Evolutionary conservation across 2,888 invertebrate species (phyloP), one percentile per base, ranked within the genome.

Genomic region (Eurytoma adleriae): DNA sequence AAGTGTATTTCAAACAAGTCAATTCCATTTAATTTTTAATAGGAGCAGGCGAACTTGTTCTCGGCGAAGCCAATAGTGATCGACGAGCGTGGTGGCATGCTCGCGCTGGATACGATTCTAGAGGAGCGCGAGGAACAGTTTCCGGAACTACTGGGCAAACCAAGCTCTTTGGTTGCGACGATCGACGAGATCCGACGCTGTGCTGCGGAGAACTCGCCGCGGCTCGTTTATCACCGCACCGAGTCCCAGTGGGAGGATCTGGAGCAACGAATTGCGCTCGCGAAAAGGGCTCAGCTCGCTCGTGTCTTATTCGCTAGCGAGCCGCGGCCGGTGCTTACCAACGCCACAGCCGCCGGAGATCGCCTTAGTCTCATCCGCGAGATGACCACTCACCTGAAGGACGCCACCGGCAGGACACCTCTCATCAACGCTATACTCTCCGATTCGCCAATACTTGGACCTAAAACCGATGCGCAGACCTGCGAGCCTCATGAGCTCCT

Each of bases 111-210:
- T 14, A 88, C 89, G 0, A 88, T 90, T 73, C 87, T 93, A 74
- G 93, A 93, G 88, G 94, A 94, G 85, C 89, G 93, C 56, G 93
- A 93, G 83, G 93, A 93, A 30, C 84, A 84, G 10, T 79, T 83
- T 56, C 66, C 83, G 10, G 85, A 83, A 83, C 86, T 92, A 67
- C 81, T 85, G 0, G 62, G 69, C 13, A 82, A 84, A 61, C 78
- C 84, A 0, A 93, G 93, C 86, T 93, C 93, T 10, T 88, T 94
- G 10, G 94, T 94, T 10, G 93, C 93, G 14, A 94, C 94, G 2
- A 94, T 94, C 80, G 94, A 94, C 86, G 93, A 94, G 90, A 94
- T 94, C 59, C 91, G 93, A 62, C 93, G 92, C 85, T 92, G 92
- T 59, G 92, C 93, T 3, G 91, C 91, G 0, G 92, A 92, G 20